These are phyloP conservation scores for Phalacrocorax aristotelis DNA, from an alignment of 2,113 vertebrate species.

Conservation along the genomic window DNA sequence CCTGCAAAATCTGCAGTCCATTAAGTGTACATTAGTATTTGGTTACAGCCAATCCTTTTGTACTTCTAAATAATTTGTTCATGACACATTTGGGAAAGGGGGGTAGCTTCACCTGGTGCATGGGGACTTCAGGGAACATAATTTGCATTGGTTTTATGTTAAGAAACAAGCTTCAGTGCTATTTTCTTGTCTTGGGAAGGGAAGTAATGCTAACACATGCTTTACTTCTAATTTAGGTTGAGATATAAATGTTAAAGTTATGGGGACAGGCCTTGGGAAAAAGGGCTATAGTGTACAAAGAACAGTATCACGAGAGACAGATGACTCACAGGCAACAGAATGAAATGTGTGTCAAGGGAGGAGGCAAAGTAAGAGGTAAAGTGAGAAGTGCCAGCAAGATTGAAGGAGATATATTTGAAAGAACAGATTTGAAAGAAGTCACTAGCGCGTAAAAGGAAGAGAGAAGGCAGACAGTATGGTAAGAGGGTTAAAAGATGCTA, in stretches of 20 bases:
- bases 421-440: neutral
- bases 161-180: neutral
- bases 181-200: neutral
- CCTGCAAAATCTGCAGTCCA: constrained; percentile 31
- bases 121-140: neutral
- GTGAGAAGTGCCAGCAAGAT: neutral
- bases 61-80: constrained; percentile 25
- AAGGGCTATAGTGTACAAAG: neutral
- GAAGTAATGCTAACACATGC: neutral
- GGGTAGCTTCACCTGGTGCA: neutral
- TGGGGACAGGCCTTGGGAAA: neutral
- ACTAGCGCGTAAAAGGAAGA: neutral
- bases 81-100: neutral
- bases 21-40: constrained; percentile 43
- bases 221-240: neutral
- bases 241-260: neutral
- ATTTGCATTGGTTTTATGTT: neutral
- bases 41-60: constrained; percentile 42
- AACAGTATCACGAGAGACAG: neutral
- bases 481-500: neutral
- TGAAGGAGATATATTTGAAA: neutral
- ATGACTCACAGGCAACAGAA: neutral
- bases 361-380: neutral
- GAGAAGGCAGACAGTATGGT: neutral
- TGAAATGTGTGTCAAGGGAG: neutral